phyloP scores from a whole-genome alignment of 1,140 invertebrate species.

The Gonioctena quinquepunctata region DNA sequence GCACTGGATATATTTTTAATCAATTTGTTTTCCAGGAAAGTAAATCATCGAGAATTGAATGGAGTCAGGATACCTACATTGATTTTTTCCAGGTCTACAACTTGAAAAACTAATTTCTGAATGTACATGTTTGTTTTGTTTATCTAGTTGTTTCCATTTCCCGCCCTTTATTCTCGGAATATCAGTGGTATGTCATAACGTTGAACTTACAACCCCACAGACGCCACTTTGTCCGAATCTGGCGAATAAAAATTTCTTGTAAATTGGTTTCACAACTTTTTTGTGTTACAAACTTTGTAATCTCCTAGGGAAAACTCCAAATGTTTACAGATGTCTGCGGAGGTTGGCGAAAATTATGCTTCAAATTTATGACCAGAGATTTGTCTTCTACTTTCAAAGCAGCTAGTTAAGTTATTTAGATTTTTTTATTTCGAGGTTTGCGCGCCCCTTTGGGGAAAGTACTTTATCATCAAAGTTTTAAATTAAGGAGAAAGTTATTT shows the following conservation, averaged over 20 bases:
- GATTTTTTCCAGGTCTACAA: too few species aligned
- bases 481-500: neutral
- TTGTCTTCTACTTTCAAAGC: neutral
- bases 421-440: neutral
- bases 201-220: neutral
- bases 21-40: too few species aligned
- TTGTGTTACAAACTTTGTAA: conserved; percentile 19
- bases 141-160: too few species aligned
- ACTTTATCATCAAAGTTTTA: neutral
- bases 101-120: too few species aligned
- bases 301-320: conserved; percentile 20
- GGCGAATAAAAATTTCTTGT: conserved; percentile 9
- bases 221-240: neutral
- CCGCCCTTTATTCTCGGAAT: too few species aligned
- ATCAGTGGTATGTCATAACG: too few species aligned
- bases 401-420: conserved; percentile 1
- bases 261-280: conserved; percentile 27
- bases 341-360: conserved; percentile 7
- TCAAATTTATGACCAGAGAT: conserved; percentile 15
- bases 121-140: too few species aligned
- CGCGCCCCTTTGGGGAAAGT: neutral
- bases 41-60: too few species aligned
- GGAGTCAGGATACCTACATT: too few species aligned
- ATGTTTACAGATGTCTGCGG: conserved; percentile 22
- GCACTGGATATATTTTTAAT: too few species aligned